Evolutionary conservation across 2,797 vertebrate genomes (phyloP).

Genomic region (Geotrypetes seraphini): DNA sequence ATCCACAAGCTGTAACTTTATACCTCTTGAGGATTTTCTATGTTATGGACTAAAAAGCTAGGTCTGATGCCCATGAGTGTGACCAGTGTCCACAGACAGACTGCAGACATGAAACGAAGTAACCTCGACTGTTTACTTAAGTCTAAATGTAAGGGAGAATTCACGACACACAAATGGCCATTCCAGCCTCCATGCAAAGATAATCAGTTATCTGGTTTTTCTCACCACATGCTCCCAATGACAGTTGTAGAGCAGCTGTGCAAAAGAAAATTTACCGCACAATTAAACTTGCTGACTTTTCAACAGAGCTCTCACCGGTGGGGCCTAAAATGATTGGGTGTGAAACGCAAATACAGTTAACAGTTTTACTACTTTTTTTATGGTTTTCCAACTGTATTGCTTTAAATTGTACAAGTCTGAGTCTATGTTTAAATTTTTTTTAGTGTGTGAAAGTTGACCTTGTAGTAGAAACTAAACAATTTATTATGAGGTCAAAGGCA

Average conservation of each 20-base stretch:
- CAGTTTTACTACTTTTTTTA: conserved; percentile 41
- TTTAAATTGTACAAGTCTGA: conserved; percentile 12
- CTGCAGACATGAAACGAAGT: neutral
- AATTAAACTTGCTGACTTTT: conserved; percentile 45
- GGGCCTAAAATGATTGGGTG: conserved; percentile 45
- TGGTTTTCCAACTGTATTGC: conserved; percentile 17
- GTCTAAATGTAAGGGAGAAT: conserved; percentile 11
- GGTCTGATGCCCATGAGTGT: neutral
- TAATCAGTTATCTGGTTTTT: conserved; percentile 24
- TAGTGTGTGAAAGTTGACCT: neutral
- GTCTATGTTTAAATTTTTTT: neutral
- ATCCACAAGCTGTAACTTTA: accelerated
- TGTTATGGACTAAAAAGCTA: accelerated
- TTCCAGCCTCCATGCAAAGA: conserved; percentile 6
- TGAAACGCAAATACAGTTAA: conserved; percentile 53
- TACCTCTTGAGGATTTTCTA: neutral
- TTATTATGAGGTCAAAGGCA: conserved; percentile 1
- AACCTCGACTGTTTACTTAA: neutral
- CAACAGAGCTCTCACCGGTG: conserved; percentile 33
- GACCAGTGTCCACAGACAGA: neutral
- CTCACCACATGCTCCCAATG: conserved; percentile 5
- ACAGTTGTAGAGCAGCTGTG: conserved; percentile 30
- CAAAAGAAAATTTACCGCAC: conserved; percentile 32
- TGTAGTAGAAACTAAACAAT: conserved; percentile 4
- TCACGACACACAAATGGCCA: neutral